Conservation (phyloP, 2,113 vertebrate species). For the Romanogobio albipinnatus region DNA sequence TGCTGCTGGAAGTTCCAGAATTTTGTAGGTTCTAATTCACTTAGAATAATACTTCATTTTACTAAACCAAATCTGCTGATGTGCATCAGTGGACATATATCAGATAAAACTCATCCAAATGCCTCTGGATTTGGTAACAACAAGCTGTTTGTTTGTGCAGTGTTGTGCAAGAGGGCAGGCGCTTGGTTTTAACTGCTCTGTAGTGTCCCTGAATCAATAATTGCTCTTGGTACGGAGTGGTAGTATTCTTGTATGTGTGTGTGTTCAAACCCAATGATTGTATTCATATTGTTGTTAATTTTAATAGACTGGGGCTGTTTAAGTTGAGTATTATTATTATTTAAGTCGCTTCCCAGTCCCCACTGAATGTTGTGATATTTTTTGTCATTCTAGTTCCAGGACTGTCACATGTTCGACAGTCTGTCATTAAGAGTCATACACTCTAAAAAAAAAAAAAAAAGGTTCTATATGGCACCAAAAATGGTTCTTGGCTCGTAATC, state of each 20-base stretch:
- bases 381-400: neutral
- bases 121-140: constrained; percentile 12
- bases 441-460: no score
- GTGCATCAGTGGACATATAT: neutral
- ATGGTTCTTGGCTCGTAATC: no score
- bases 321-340: neutral
- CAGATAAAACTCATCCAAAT: constrained; percentile 4
- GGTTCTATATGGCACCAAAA: no score
- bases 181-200: neutral
- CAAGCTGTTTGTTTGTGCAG: constrained; percentile 23
- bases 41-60: neutral
- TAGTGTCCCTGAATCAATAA: constrained; percentile 26
- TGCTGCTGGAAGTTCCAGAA: no score
- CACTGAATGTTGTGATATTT: neutral
- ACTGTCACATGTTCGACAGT: neutral
- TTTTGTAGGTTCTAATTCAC: neutral
- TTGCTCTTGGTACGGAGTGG: constrained; percentile 29
- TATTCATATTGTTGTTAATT: neutral
- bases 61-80: neutral
- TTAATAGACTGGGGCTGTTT: neutral
- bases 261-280: neutral
- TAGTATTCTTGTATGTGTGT: neutral
- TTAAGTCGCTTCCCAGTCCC: neutral
- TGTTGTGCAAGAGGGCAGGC: constrained; percentile 17
- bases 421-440: neutral